Base-by-base conservation (phyloP, 2,797 vertebrate genomes). In the Neosilurus mollespiculum region DNA sequence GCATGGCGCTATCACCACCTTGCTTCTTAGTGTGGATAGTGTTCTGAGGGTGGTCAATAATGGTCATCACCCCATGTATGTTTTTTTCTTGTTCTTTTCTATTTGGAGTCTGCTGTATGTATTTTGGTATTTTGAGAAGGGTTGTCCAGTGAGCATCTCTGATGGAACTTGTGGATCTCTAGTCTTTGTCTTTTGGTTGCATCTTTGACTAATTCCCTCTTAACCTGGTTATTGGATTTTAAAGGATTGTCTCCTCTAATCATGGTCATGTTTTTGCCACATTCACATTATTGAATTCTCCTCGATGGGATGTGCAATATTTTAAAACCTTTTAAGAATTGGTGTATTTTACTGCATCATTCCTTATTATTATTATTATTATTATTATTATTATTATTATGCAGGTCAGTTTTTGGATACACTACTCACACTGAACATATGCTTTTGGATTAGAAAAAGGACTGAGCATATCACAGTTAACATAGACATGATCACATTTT, bases 21-120 rank as follows among this genome's bases (percentile, higher is more conserved):
- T 30, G 51, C 70, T 72, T 72, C 12, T 51, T 49, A 24, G n/a
- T 53, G 70, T 72, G 49, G 49, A 71, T 71, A 12, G 66, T 69
- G 1, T 11, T 43, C 20, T 70, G 9, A 37, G 67, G 37, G 4
- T 49, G 20, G 14, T 49, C 5, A n/a, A 2, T n/a, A 70, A n/a
- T 14, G 20, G 24, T 9, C 51, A 54, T 73, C 24, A 71, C 5
- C 3, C 51, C 51, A 30, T 3, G 11, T 54, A 18, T 54, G 15
- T 18, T 53, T 72, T 15, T 72, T 56, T 54, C 12, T 64, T 30
- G 30, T 30, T 30, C 30, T 30, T 30, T 30, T 30, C 30, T 30
- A 24, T 14, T 14, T 70, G 9, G 10, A 6, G 16, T 67, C 30
- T 53, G 43, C 43, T 14, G 49, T 12, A 49, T 71, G 11, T 71